Base-by-base conservation (phyloP, 2,113 vertebrate species). In the Nothoprocta pentlandii region DNA sequence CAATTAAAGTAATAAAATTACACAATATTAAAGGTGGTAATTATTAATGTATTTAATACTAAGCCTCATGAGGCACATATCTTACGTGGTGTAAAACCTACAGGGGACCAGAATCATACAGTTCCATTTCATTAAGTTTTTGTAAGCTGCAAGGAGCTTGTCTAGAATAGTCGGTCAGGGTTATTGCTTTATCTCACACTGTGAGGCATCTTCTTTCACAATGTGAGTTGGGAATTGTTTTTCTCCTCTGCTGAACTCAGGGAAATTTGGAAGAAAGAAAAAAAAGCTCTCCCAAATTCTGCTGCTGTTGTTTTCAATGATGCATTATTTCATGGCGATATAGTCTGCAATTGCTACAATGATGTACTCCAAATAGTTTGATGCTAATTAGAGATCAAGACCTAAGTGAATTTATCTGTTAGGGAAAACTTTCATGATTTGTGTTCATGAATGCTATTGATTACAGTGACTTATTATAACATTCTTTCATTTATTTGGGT, bases 1-100 rank as follows among this genome's bases (percentile, higher is more conserved):
- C 69, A 79, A 58, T 96, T 90, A 68, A 90, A 96, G 70, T 78
- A 59, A 80, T 89, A 73, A 73, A 74, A 78, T 92, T 77, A 82
- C 10, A 85, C 28, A 22, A 20, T 87, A 63, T 51, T 22, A 4
- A n/a, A 20, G 41, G 5, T 86, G 25, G 13, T 61, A 77, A 70
- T 95, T 89, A 81, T n/a, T 41, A 44, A 16, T 42, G 21, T 83
- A 62, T 85, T 91, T 90, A 92, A 69, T 91, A 79, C 59, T 84
- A 32, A 68, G 36, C 78, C 84, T 58, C 68, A 36, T 0, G 14
- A 93, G 80, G 47, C 42, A 49, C 1, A 0, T 9, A 46, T 62
- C 51, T 78, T 36, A 23, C 4, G 49, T 92, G 54, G 80, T 19
- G 23, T 54, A 78, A 77, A 71, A 75, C 51, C 63, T 85, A 8